Base-by-base conservation (phyloP, 2,888 invertebrate genomes). In the Elgonia sp. region DNA sequence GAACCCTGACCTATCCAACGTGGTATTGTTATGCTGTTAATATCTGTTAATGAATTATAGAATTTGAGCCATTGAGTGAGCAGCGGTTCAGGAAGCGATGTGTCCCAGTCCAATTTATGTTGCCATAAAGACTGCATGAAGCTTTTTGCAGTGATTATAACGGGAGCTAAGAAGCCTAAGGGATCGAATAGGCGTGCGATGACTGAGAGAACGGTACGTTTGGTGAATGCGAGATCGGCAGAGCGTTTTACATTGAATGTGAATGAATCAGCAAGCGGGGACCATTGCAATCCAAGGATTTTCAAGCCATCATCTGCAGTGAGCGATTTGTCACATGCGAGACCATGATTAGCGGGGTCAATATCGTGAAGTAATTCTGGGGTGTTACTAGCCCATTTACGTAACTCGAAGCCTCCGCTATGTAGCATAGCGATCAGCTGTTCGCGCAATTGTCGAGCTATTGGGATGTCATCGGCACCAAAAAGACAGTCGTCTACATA, bases 401-500 rank as follows among this genome's bases (percentile, higher is more conserved):
- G 46, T 2, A 75, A n/a, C 12, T 8, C 16, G 18, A 73, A 57
- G 1, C 57, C 57, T 5, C 57, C 60, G 5, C 40, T 0, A 5
- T 21, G 40, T 0, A 65, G 40, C n/a, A 65, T 1, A 12, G 18
- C 42, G 9, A 39, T 40, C 0, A 40, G 0, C n/a, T 57, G 21
- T 6, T 42, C 46, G 20, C 69, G 42, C 18, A 21, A 8, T 20
- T 37, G 65, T 16, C n/a, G 8, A 12, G 21, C 29, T 6, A 20
- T 14, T 14, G 29, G 21, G 0, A 46, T 42, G 29, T 50, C 21
- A 21, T 46, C 69, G 0, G 69, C 69, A 2, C 69, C 69, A 39
- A 50, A 69, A 1, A 69, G 10, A 20, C 10, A 21, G 46, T 69
- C 69, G 39, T 69, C 69, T 21, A 69, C 69, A 21, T 65, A 65